phyloP scores from a whole-genome alignment of 2,113 vertebrate genomes.

The Formicarius rufipectus region DNA sequence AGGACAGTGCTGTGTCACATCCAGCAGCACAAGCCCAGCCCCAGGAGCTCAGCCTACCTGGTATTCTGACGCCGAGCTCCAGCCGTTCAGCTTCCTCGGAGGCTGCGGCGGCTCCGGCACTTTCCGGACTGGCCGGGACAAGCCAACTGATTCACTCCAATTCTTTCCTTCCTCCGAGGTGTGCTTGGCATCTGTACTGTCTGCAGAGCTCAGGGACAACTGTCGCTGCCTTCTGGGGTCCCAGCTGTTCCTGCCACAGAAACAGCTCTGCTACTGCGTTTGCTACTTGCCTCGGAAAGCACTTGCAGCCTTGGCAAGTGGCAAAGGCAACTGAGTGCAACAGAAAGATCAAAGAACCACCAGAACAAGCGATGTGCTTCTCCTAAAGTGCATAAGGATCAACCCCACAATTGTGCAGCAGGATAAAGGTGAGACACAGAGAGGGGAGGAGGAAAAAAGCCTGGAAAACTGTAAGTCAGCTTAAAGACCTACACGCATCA shows the following conservation, averaged over 20 bases:
- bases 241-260: slow-evolving; percentile 83
- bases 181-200: slow-evolving; percentile 81
- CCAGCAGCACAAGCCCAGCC: background rate
- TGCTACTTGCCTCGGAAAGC: background rate
- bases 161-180: slow-evolving; percentile 80
- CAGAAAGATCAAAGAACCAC: background rate
- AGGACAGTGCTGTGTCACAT: fast-evolving
- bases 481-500: background rate
- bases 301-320: background rate
- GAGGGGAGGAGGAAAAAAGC: background rate
- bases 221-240: slow-evolving; percentile 83
- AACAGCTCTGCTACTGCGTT: background rate
- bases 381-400: background rate
- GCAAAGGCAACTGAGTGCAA: background rate
- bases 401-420: background rate
- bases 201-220: slow-evolving; percentile 84
- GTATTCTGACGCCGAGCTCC: slow-evolving; percentile 78
- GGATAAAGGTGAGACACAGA: background rate
- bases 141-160: slow-evolving; percentile 59
- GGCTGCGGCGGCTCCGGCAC: slow-evolving; percentile 75
- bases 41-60: slow-evolving; percentile 73
- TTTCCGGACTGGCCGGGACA: slow-evolving; percentile 71
- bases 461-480: background rate
- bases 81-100: slow-evolving; percentile 81
- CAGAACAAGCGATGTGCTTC: background rate